phyloP scores from a whole-genome alignment of 2,888 invertebrate genomes.

The Oscheius sp. region DNA sequence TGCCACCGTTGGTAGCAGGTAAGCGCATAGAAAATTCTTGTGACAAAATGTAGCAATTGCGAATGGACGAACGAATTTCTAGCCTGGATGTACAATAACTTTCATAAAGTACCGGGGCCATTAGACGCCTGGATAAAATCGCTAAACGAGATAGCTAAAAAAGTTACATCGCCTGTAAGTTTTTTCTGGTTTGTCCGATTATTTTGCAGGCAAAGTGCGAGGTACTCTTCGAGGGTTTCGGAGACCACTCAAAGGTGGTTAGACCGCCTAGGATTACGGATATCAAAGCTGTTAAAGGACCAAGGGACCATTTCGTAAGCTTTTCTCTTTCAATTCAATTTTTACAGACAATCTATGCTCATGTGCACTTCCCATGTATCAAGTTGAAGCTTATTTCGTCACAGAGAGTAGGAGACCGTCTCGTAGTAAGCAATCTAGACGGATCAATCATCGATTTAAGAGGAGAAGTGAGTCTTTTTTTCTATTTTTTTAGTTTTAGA shows the following conservation, averaged over 20 bases:
- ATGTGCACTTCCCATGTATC: constrained; percentile 57
- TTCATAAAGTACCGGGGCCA: constrained; percentile 57
- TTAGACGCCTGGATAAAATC: constrained; percentile 72
- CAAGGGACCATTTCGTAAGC: constrained; percentile 60
- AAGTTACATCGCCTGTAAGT: constrained; percentile 69
- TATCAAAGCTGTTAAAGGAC: constrained; percentile 58
- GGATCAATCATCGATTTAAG: constrained; percentile 57
- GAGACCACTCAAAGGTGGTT: constrained; percentile 51
- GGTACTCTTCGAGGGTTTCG: constrained; percentile 65
- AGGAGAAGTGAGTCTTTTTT: constrained; percentile 56
- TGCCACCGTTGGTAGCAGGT: constrained; percentile 21
- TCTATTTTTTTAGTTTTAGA: constrained; percentile 36
- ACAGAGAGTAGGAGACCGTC: constrained; percentile 58
- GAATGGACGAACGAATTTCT: constrained; percentile 65
- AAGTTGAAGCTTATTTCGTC: constrained; percentile 59
- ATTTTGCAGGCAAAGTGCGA: constrained; percentile 63
- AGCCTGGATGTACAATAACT: constrained; percentile 59
- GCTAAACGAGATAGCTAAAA: constrained; percentile 72
- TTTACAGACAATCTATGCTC: constrained; percentile 55
- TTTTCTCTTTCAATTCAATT: not conserved
- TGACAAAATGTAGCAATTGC: constrained; percentile 34
- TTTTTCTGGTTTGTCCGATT: not conserved
- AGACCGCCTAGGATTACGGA: constrained; percentile 60
- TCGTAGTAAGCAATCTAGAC: constrained; percentile 65
- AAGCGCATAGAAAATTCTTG: not conserved